A percentile compares a stretch with the other conserved stretches of the same genome.
phyloP scores from a whole-genome alignment of 2,113 vertebrate genomes.

The Phrynocephalus versicolor region DNA sequence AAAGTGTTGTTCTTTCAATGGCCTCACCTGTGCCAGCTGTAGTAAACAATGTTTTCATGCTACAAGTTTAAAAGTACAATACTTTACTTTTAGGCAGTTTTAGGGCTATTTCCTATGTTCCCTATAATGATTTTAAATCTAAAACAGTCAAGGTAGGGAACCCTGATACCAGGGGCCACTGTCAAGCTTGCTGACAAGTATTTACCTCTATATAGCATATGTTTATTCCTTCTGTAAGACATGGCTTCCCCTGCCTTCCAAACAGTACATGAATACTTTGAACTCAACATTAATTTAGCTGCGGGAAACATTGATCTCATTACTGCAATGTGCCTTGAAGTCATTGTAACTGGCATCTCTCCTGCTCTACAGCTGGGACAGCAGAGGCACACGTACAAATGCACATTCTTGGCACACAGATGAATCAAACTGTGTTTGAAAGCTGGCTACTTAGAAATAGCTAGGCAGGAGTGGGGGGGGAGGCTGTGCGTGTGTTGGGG shows the following conservation, averaged over 20 bases:
- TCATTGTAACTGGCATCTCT: constrained; percentile 1
- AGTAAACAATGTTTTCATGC: too few relatives aligned
- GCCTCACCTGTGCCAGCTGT: too few relatives aligned
- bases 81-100: too few relatives aligned
- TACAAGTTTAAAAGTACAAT: too few relatives aligned
- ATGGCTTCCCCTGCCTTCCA: background rate
- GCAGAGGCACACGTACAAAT: background rate
- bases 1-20: too few relatives aligned
- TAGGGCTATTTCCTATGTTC: too few relatives aligned
- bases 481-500: background rate
- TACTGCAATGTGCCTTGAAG: constrained; percentile 2
- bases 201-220: background rate
- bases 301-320: background rate
- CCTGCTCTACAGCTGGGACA: constrained; percentile 9
- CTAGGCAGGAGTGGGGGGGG: background rate
- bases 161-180: too few relatives aligned
- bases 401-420: constrained; percentile 3
- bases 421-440: constrained; percentile 15
- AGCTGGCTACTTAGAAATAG: background rate
- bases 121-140: too few relatives aligned
- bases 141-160: too few relatives aligned
- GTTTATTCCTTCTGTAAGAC: background rate
- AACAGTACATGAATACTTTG: background rate
- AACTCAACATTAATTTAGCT: background rate
- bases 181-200: background rate